Base-by-base conservation (phyloP, 2,888 invertebrate genomes). In the Tetragnatha montana region DNA sequence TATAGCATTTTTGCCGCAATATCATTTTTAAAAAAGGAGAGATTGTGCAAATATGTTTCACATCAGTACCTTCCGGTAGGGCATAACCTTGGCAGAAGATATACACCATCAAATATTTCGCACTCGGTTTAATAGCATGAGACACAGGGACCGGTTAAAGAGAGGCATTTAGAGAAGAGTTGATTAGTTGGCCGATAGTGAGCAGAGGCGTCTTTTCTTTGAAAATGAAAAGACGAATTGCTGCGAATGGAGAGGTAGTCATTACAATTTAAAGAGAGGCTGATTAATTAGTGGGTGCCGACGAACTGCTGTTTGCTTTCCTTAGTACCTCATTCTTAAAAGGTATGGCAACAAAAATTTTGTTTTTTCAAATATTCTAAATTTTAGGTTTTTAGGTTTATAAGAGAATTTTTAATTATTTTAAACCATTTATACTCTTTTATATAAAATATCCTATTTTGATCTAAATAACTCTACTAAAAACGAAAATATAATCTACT, bases 71-170 rank as follows among this genome's bases (percentile, higher is more conserved):
- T 78, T 71, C 14, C 35, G 21, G 17, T 47, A n/a, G 21, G 71
- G 70, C 81, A 73, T 69, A 76, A 87, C 87, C 87, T 87, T 87
- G 87, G 68, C 47, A 10, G 47, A 21, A 21, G 71, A 78, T 85
- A 71, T 79, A 80, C 86, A 74, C 76, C 73, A 21, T 50, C 70
- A 81, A 81, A 81, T 81, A 49, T 14, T 70, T 71, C 50, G 71
- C 21, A 10, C 81, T 51, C 82, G 82, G 35, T 82, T 82, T 60
- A 51, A 51, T 74, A 51, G 60, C 51, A 73, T 35, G 74, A 51
- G 74, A 73, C 60, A 60, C 73, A 70, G 17, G 51, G 60, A 50
- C 74, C 51, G 74, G 35, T 82, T 82, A 35, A 82, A 82, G 82
- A 82, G 82, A 60, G 60, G 74, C 35, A 8, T 22, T 49, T 51